A percentile compares a stretch with the other conserved stretches of the same genome.
Conservation (phyloP, 2,797 vertebrate species). For the Enteromius argenteus region DNA sequence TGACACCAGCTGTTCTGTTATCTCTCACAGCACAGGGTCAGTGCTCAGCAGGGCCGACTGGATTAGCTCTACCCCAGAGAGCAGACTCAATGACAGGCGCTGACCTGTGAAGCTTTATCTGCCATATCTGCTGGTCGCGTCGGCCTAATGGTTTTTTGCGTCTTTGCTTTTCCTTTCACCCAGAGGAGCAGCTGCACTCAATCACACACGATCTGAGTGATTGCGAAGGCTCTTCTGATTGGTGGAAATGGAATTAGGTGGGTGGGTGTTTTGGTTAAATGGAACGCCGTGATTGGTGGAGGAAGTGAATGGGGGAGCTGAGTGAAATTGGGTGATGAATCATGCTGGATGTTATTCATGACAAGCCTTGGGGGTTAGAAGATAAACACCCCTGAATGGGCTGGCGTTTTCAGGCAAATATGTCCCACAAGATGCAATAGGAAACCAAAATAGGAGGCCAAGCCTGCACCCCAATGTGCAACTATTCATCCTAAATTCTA, state of each 20-base stretch:
- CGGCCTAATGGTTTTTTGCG: constrained; percentile 54
- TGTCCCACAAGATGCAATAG: not conserved
- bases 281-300: constrained; percentile 62
- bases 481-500: too few relatives aligned
- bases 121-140: constrained; percentile 57
- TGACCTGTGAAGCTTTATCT: constrained; percentile 57
- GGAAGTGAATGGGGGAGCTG: constrained; percentile 47
- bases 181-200: constrained; percentile 51
- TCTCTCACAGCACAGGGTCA: constrained; percentile 37
- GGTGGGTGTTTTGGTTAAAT: constrained; percentile 61
- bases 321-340: constrained; percentile 71
- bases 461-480: too few relatives aligned
- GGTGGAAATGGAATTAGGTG: constrained; percentile 43
- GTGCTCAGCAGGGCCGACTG: constrained; percentile 39
- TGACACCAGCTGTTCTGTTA: constrained; percentile 40
- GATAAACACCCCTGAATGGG: constrained; percentile 53
- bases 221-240: constrained; percentile 59
- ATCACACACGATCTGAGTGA: constrained; percentile 63
- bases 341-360: constrained; percentile 60
- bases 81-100: constrained; percentile 42
- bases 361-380: constrained; percentile 50
- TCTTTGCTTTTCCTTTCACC: constrained; percentile 60
- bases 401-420: constrained; percentile 13
- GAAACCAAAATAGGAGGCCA: not conserved
- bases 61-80: constrained; percentile 56